Conservation (phyloP, 2,113 vertebrate genomes). For the Serranochromis macrocephalus region DNA sequence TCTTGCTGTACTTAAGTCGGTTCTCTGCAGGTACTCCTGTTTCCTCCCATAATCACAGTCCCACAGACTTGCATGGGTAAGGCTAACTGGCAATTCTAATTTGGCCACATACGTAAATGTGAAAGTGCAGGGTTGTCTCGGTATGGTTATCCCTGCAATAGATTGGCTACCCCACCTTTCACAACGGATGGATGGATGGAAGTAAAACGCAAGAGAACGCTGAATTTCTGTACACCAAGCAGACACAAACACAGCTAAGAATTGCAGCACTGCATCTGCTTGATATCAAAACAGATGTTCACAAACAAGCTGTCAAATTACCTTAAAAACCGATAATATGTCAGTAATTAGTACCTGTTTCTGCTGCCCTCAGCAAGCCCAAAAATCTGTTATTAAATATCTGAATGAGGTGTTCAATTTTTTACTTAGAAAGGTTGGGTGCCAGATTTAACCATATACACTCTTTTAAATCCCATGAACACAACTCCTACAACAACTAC, state of each 20-base stretch:
- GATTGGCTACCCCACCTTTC: neutral
- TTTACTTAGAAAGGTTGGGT: neutral
- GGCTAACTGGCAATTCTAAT: neutral
- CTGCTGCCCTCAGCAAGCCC: neutral
- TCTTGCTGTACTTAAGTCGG: neutral
- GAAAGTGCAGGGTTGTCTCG: neutral
- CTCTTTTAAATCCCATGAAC: neutral
- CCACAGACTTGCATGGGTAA: neutral
- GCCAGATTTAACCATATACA: neutral
- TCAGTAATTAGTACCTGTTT: neutral
- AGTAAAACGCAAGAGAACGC: neutral
- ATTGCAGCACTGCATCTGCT: neutral
- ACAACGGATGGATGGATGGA: fast-evolving
- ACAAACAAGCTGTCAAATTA: neutral
- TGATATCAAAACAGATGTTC: neutral
- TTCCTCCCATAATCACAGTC: neutral
- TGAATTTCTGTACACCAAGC: neutral
- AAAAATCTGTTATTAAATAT: neutral
- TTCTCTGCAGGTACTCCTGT: neutral
- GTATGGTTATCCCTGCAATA: neutral
- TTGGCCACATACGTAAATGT: neutral
- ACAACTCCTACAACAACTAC: neutral
- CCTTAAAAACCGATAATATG: neutral
- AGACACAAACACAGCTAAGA: neutral
- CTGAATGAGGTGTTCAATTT: neutral